Conservation (phyloP, 2,888 invertebrate genomes). For the Apotomis capreana region DNA sequence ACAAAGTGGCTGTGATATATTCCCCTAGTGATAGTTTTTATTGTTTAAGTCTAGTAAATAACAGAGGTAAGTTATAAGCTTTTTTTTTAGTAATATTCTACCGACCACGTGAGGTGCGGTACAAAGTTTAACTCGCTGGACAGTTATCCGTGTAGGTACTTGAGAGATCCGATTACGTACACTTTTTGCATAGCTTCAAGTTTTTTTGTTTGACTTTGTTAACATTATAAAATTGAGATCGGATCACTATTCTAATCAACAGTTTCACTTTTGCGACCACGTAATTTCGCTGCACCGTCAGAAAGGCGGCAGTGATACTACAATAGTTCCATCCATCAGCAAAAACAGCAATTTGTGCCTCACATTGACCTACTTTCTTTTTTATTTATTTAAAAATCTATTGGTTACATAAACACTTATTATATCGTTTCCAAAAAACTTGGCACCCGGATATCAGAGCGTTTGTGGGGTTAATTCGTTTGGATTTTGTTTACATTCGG, state of each 20-base stretch:
- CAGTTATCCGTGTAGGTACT: slow-evolving; percentile 30
- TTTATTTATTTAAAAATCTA: slow-evolving; percentile 13
- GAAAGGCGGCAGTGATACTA: slow-evolving; percentile 12
- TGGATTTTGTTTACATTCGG: slow-evolving; percentile 37
- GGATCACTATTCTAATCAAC: not conserved
- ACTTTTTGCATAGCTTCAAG: slow-evolving; percentile 9
- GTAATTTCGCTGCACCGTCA: slow-evolving; percentile 27
- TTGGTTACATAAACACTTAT: slow-evolving; percentile 19
- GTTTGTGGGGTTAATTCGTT: not conserved
- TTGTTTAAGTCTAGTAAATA: slow-evolving; percentile 25
- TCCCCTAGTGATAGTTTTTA: slow-evolving; percentile 44
- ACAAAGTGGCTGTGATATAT: slow-evolving; percentile 49
- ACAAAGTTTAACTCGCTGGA: slow-evolving; percentile 42
- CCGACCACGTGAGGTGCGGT: slow-evolving; percentile 43
- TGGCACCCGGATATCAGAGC: slow-evolving; percentile 27
- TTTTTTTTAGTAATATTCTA: not conserved
- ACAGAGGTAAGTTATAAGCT: slow-evolving; percentile 27
- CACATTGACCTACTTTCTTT: slow-evolving; percentile 30
- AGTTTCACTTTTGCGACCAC: slow-evolving; percentile 13
- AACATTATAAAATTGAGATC: not conserved
- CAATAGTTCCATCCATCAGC: slow-evolving; percentile 21
- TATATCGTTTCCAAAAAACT: slow-evolving; percentile 2
- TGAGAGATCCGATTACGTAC: slow-evolving; percentile 14
- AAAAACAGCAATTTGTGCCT: slow-evolving; percentile 29
- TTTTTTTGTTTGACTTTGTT: not conserved